phyloP scores from a whole-genome alignment of 2,797 vertebrate genomes.

The Cryptoprocta ferox region DNA sequence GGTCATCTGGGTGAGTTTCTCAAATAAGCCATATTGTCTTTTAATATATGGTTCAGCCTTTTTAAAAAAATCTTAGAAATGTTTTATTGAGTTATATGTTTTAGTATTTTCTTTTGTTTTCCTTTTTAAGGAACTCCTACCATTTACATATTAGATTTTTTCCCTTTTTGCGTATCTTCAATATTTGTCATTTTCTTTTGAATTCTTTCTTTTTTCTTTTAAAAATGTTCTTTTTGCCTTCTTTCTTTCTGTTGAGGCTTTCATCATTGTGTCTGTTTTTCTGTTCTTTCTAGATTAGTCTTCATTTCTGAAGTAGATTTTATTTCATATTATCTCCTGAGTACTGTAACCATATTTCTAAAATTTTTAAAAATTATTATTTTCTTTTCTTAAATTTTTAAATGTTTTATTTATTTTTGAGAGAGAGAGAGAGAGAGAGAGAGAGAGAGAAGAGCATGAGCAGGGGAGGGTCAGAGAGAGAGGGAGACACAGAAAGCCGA shows the following conservation, averaged over 20 bases:
- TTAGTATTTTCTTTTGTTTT: neutral
- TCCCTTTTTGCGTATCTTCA: neutral
- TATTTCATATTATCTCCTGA: neutral
- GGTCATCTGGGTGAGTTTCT: neutral
- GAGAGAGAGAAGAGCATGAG: no score
- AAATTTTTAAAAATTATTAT: neutral
- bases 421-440: no score
- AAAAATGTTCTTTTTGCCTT: neutral
- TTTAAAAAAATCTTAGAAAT: neutral
- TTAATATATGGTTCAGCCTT: neutral
- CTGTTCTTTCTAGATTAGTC: neutral
- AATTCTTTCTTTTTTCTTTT: neutral
- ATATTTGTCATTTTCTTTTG: neutral
- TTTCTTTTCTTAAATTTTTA: neutral
- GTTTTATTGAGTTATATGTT: neutral
- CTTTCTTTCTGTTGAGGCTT: neutral
- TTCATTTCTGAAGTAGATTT: neutral
- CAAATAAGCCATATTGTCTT: neutral
- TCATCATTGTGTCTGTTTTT: neutral
- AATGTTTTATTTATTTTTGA: neutral
- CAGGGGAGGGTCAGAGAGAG: no score
- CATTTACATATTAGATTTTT: neutral
- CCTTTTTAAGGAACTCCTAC: neutral
- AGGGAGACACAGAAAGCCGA: no score
- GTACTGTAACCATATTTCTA: neutral